Conservation (phyloP, 2,888 invertebrate genomes). For the Dryobota labecula region DNA sequence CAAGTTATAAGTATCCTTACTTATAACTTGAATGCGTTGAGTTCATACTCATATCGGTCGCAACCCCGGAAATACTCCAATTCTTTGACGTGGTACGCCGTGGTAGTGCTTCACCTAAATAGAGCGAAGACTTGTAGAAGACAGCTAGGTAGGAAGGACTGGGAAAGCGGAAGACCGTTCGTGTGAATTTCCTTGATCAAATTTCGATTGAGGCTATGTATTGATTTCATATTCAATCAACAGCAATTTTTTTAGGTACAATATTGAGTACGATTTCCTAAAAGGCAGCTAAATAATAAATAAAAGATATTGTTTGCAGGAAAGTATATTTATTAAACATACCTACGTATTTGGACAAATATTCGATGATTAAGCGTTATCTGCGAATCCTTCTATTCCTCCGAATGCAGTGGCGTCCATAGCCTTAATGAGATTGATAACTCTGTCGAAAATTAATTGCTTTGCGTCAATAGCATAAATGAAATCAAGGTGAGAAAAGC, state of each 20-base stretch:
- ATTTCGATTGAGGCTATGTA: neutral
- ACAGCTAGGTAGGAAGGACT: neutral
- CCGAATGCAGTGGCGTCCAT: constrained; percentile 73
- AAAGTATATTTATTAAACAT: constrained; percentile 15
- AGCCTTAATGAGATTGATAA: constrained; percentile 88
- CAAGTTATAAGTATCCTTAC: too few species aligned
- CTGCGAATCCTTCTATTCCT: constrained; percentile 20
- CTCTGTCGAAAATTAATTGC: constrained; percentile 90
- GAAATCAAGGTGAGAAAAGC: constrained; percentile 93
- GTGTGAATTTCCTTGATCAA: neutral
- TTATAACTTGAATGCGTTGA: neutral
- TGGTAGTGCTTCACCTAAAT: neutral
- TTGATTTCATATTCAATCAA: neutral
- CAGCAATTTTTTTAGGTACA: too few species aligned
- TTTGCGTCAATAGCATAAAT: constrained; percentile 92
- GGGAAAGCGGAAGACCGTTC: neutral
- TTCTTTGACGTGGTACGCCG: neutral
- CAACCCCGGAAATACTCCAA: neutral
- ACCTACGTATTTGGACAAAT: neutral
- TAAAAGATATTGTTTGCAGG: neutral
- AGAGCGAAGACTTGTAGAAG: neutral
- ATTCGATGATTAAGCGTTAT: constrained; percentile 3
- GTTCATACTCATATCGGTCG: neutral
- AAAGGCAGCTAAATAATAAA: neutral
- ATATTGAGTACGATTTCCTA: too few species aligned